Base-by-base conservation (phyloP, 2,888 invertebrate species). In the Sisyra nigra region DNA sequence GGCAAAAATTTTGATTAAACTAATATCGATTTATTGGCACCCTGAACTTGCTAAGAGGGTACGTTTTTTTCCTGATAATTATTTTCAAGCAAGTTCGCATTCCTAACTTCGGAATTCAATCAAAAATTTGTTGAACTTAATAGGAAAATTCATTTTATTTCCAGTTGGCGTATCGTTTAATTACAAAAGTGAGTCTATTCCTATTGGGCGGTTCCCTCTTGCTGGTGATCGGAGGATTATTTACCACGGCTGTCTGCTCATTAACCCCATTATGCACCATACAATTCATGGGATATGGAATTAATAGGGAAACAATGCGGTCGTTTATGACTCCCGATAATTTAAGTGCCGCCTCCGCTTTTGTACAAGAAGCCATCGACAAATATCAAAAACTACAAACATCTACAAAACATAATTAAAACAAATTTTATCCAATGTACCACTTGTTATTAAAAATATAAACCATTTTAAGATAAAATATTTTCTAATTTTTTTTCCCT, bases 181-280 rank as follows among this genome's bases (percentile, higher is more conserved):
- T 69, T 13, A 56, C 65, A n/a, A 64, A 66, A 48, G 53, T 66
- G 5, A 59, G 64, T 13, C 55, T 66, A 11, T 61, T 65, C 17
- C 47, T 68, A 1, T 35, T 67, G 5, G 65, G 67, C 9, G 63
- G 65, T 5, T 52, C 65, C 8, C 57, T 55, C 8, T 54, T 71
- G 4, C 52, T 73, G 3, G 44, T 71, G 4, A 55, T 74, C 41
- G 72, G 74, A 3, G 64, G 68, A n/a, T 55, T 71, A 6, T 59
- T 76, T 3, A 63, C 72, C 1, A 63, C 72, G 1, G 68, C 72
- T 1, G 58, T 77, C 1, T 80, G 79, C 53, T 66, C 70, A 1
- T 67, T 75, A 47, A 77, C 78, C 1, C 69, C 75, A 7, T 52
- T 78, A 11, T 80, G 79, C 54, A 65, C 65, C 3, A 70, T 76